These are phyloP conservation scores for Amitus sp. DNA, from an alignment of 2,888 invertebrate species.

Conservation along the genomic window DNA sequence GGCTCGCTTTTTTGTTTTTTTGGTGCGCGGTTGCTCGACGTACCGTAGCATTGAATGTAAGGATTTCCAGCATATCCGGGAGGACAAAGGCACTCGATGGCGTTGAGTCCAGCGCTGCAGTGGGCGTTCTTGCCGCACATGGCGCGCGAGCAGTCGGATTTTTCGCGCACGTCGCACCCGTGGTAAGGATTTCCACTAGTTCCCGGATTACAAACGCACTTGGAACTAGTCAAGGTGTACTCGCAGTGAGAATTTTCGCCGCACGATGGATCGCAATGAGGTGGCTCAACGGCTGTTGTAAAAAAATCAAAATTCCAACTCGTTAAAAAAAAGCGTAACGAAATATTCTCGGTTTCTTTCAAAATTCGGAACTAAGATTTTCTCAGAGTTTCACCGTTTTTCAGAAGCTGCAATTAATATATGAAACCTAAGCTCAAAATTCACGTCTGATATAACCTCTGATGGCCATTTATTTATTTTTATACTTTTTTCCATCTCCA, in stretches of 20 bases:
- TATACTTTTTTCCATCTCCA: too few species aligned
- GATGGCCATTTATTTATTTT: too few species aligned
- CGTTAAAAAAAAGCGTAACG: too few species aligned
- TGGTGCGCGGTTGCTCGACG: too few species aligned
- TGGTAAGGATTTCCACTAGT: slow-evolving; percentile 89
- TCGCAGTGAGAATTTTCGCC: slow-evolving; percentile 88
- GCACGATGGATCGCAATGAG: slow-evolving; percentile 83
- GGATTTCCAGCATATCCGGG: slow-evolving; percentile 89
- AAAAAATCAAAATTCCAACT: slow-evolving; percentile 50
- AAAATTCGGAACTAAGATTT: too few species aligned
- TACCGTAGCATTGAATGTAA: slow-evolving; percentile 82
- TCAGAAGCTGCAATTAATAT: too few species aligned
- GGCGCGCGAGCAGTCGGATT: slow-evolving; percentile 76
- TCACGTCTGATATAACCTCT: too few species aligned
- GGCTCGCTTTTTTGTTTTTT: too few species aligned
- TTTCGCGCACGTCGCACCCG: slow-evolving; percentile 78
- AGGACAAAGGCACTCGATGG: slow-evolving; percentile 84
- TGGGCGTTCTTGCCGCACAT: slow-evolving; percentile 83
- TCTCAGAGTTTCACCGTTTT: too few species aligned
- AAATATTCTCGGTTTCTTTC: too few species aligned
- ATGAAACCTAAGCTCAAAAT: too few species aligned
- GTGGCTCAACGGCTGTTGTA: slow-evolving; percentile 80
- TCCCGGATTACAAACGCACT: slow-evolving; percentile 86
- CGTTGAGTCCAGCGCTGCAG: slow-evolving; percentile 79
- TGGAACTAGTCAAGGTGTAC: slow-evolving; percentile 76